phyloP scores from a whole-genome alignment of 1,140 invertebrate species.

The Galendromus occidentalis region DNA sequence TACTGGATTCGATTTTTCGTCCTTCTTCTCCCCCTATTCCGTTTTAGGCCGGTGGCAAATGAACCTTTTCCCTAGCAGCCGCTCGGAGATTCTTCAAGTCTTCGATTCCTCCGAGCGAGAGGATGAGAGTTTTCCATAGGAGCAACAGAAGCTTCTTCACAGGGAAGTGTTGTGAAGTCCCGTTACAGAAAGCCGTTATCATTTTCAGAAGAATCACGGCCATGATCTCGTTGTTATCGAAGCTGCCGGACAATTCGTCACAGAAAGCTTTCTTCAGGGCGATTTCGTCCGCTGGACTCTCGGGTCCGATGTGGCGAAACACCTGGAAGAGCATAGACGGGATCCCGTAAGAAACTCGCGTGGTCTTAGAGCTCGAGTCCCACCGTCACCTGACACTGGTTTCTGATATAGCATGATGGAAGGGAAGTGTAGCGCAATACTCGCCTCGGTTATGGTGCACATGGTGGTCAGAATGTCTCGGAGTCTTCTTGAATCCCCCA shows the following conservation, averaged over 20 bases:
- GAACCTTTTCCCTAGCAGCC: constrained; percentile 41
- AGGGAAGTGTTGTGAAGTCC: constrained; percentile 79
- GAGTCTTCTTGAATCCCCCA: background rate
- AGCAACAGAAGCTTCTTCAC: constrained; percentile 93
- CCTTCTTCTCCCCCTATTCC: too few species aligned
- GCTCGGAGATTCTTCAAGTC: constrained; percentile 52
- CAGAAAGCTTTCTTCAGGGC: background rate
- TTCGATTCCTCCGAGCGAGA: constrained; percentile 69
- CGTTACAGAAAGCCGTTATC: constrained; percentile 84
- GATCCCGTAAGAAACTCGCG: constrained; percentile 16
- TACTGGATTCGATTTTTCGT: too few species aligned
- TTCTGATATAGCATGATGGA: background rate
- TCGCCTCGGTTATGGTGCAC: background rate
- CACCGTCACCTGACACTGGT: constrained; percentile 28
- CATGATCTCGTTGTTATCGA: constrained; percentile 52
- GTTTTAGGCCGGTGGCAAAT: too few species aligned
- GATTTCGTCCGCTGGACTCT: background rate
- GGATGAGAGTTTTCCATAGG: constrained; percentile 79
- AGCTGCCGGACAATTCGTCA: constrained; percentile 15
- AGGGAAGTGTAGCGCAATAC: background rate
- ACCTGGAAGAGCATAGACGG: constrained; percentile 8
- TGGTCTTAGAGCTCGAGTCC: constrained; percentile 16
- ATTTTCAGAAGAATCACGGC: constrained; percentile 72
- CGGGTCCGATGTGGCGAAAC: constrained; percentile 22
- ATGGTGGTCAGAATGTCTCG: background rate